Conservation (phyloP, 2,113 vertebrate genomes). For the Acanthisitta chloris region DNA sequence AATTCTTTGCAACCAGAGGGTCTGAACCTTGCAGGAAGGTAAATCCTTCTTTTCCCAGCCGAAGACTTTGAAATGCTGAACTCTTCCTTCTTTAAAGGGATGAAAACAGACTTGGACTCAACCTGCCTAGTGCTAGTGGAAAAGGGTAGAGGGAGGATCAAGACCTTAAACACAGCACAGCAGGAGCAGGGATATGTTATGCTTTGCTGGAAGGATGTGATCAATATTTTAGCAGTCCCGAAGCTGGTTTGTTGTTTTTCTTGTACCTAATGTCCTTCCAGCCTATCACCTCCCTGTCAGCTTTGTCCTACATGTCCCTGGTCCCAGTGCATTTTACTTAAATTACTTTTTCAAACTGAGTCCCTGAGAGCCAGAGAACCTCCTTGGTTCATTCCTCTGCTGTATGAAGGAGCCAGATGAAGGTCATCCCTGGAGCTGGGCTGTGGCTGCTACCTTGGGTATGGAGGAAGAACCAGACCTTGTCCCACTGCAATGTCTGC, state of each 20-base stretch:
- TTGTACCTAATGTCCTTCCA: background rate
- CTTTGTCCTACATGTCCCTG: background rate
- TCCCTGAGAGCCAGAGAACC: background rate
- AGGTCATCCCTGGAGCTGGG: background rate
- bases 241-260: background rate
- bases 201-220: background rate
- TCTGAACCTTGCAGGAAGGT: background rate
- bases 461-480: background rate
- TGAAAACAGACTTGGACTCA: background rate
- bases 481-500: background rate
- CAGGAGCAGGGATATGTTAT: background rate
- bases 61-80: background rate
- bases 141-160: background rate
- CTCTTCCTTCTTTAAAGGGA: background rate
- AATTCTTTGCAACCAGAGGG: background rate
- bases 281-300: background rate
- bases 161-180: background rate
- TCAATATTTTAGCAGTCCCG: background rate
- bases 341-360: background rate
- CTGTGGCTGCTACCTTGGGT: background rate
- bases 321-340: background rate
- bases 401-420: background rate
- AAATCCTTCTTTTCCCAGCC: background rate
- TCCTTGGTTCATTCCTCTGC: fast-evolving
- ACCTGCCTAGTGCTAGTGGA: background rate